Conservation (phyloP, 2,113 vertebrate genomes). For the Pelmatolapia mariae region DNA sequence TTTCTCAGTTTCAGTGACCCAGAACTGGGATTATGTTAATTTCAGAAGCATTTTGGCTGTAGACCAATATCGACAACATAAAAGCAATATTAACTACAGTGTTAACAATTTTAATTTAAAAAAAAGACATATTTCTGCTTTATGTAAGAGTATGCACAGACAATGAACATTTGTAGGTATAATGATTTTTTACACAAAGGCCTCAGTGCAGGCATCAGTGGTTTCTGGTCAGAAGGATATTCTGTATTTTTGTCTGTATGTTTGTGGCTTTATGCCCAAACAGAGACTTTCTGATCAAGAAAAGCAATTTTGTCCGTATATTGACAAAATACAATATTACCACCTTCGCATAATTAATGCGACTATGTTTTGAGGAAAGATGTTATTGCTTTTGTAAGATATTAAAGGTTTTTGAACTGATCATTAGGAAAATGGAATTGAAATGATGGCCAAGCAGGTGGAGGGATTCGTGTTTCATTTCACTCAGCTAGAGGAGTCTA, state of each 20-base stretch:
- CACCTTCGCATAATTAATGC: not conserved
- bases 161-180: not conserved
- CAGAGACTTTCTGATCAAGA: not conserved
- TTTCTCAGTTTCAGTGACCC: not conserved
- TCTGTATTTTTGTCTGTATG: not conserved
- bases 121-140: not conserved
- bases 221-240: not conserved
- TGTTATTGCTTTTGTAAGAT: not conserved
- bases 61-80: not conserved
- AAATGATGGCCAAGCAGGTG: not conserved
- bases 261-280: not conserved
- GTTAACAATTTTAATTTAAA: not conserved
- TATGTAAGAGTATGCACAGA: not conserved
- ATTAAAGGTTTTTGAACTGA: not conserved
- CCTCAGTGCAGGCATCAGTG: not conserved
- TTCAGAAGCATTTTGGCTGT: not conserved
- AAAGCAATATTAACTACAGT: not conserved
- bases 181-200: not conserved
- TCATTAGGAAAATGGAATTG: not conserved
- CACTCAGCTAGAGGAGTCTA: not conserved
- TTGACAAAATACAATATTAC: not conserved
- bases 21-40: not conserved
- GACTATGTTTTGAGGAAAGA: not conserved
- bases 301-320: not conserved
- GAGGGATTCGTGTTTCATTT: slow-evolving; percentile 1